Evolutionary conservation across 2,797 vertebrate genomes (phyloP), one percentile per base, ranked within the genome.

Genomic region (Pterois miles): DNA sequence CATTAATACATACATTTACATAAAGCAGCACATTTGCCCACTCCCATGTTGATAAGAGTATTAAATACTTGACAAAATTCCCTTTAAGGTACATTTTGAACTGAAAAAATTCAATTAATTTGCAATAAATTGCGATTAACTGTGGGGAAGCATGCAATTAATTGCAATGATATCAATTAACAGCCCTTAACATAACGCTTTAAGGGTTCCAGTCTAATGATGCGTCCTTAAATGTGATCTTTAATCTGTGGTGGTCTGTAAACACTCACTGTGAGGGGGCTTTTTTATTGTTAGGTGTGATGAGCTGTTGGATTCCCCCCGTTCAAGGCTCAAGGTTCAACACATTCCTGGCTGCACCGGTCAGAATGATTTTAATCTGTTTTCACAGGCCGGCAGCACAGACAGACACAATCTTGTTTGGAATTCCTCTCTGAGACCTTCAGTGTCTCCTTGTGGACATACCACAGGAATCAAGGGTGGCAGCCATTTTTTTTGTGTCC

Each of bases 361-460:
- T 91, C 86, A 90, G 76, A 65, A 79, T 65, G 84, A 86, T 88
- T 91, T 87, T 79, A 91, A 91, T 92, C 87, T 92, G 91, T 94
- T 93, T 94, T 91, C 87, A 87, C 90, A 92, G 83, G 66, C 89
- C 78, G 86, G 70, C 66, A 52, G 79, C 81, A 38, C 36, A 38
- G 46, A 48, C 80, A 89, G 76, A 88, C 79, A 71, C 88, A 82
- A 87, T 90, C 78, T 84, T 82, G 85, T 93, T 90, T 91, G 86
- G 89, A 91, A 92, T 93, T 92, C 86, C 89, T 70, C 54, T 70
- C 81, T 7, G 62, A 82, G 52, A 72, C 83, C 84, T 87, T 86
- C 78, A 3, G 12, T 74, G 74, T 82, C 72, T 88, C 80, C 76
- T 81, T 50, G 76, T 75, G 76, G 80, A 79, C 76, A 80, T 62